phyloP scores from a whole-genome alignment of 2,797 vertebrate species.

The Odontamblyopus lacepedii region DNA sequence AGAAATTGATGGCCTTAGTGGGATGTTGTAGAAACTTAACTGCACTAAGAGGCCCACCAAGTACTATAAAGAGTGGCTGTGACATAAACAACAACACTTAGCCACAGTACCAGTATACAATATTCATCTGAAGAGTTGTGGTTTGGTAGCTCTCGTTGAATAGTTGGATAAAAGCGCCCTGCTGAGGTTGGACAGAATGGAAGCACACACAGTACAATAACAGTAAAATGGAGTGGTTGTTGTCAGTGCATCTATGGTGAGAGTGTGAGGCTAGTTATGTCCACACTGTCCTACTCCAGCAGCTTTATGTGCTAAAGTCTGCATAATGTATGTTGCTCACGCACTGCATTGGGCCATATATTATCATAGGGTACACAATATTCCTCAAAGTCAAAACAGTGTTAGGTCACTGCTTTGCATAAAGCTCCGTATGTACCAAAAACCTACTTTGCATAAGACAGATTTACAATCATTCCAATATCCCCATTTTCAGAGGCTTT shows the following conservation, averaged over 20 bases:
- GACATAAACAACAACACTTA: slow-evolving; percentile 86
- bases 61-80: slow-evolving; percentile 79
- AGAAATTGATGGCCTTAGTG: slow-evolving; percentile 80
- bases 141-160: slow-evolving; percentile 79
- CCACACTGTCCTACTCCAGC: slow-evolving; percentile 50
- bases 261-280: slow-evolving; percentile 45
- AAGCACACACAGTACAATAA: slow-evolving; percentile 45
- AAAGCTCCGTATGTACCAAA: slow-evolving; percentile 25
- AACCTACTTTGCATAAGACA: slow-evolving; percentile 22
- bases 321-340: slow-evolving; percentile 70
- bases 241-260: slow-evolving; percentile 20
- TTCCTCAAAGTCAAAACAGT: slow-evolving; percentile 47
- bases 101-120: slow-evolving; percentile 78
- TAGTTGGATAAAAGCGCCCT: slow-evolving; percentile 61
- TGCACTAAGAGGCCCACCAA: slow-evolving; percentile 82
- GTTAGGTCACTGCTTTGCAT: slow-evolving; percentile 49
- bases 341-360: slow-evolving; percentile 43
- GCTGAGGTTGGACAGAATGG: slow-evolving; percentile 55
- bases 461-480: slow-evolving; percentile 29
- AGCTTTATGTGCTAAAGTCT: slow-evolving; percentile 52
- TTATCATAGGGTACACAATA: slow-evolving; percentile 60
- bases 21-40: slow-evolving; percentile 80
- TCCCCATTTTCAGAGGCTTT: slow-evolving; percentile 19
- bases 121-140: slow-evolving; percentile 78
- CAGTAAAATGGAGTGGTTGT: slow-evolving; percentile 36